Percentiles rank a stretch among this genome's conserved stretches.
phyloP scores from a whole-genome alignment of 1,140 invertebrate genomes.

The Oryzaephilus surinamensis region DNA sequence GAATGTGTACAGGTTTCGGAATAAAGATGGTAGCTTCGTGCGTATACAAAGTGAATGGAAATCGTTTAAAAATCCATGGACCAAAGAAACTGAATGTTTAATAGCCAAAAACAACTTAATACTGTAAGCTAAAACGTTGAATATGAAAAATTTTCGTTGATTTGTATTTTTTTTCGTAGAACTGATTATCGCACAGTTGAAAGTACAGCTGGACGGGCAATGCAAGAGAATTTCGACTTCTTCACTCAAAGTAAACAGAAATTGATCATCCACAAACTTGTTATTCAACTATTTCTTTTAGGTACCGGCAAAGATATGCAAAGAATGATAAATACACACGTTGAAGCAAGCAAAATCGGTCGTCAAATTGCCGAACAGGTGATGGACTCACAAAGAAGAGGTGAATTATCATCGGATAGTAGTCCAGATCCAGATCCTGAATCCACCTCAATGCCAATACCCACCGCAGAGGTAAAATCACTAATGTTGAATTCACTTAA shows the following conservation, averaged over 20 bases:
- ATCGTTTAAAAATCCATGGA: conserved; percentile 84
- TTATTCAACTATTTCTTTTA: conserved; percentile 12
- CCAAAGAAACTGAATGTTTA: conserved; percentile 81
- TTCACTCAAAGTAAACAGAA: conserved; percentile 44
- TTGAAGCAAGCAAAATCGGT: conserved; percentile 72
- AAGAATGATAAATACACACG: conserved; percentile 56
- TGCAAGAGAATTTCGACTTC: conserved; percentile 47
- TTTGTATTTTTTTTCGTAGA: conserved; percentile 28
- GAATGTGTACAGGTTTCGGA: conserved; percentile 65
- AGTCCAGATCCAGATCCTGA: conserved; percentile 35
- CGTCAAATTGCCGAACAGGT: conserved; percentile 65
- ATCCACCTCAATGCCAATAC: conserved; percentile 14
- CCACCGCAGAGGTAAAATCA: conserved; percentile 21
- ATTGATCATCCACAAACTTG: background rate
- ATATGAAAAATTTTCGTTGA: background rate
- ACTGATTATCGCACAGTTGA: conserved; percentile 42
- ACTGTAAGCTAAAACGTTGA: conserved; percentile 39
- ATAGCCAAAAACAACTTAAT: conserved; percentile 74
- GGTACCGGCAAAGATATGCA: conserved; percentile 50
- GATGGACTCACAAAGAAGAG: conserved; percentile 45
- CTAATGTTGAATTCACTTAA: conserved; percentile 6
- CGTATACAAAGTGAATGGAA: conserved; percentile 74
- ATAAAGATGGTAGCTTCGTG: conserved; percentile 64
- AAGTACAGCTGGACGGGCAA: conserved; percentile 39
- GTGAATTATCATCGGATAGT: conserved; percentile 40